Evolutionary conservation across 2,888 invertebrate genomes (phyloP).

Genomic region (Megamerina dolium): DNA sequence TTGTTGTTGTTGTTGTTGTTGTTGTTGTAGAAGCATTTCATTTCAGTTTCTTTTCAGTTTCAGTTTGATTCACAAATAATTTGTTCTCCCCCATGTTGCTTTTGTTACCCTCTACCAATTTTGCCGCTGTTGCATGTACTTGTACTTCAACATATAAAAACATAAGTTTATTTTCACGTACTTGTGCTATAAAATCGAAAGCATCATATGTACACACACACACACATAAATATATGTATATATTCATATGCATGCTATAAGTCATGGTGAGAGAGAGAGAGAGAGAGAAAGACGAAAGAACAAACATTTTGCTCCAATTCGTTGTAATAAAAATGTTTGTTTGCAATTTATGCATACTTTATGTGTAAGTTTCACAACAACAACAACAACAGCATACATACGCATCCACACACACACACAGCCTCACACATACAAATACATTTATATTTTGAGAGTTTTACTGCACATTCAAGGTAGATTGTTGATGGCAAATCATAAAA

Average conservation of each 20-base stretch:
- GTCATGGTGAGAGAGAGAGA: neutral
- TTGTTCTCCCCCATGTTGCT: too few relatives aligned
- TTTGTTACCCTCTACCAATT: too few relatives aligned
- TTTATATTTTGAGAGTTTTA: too few relatives aligned
- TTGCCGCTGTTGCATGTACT: too few relatives aligned
- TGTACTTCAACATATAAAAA: too few relatives aligned
- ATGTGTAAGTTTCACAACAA: neutral
- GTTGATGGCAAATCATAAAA: conserved; percentile 24
- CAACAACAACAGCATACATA: neutral
- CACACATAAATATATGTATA: neutral
- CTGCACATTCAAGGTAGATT: neutral
- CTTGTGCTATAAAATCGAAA: conserved; percentile 5
- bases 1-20: too few relatives aligned
- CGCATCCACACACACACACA: neutral
- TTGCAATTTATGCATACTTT: neutral
- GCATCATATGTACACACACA: neutral
- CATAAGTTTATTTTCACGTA: neutral
- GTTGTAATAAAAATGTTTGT: neutral
- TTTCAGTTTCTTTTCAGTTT: too few relatives aligned
- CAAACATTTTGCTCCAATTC: neutral
- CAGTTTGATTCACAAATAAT: too few relatives aligned
- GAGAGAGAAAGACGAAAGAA: neutral
- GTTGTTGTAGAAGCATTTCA: too few relatives aligned
- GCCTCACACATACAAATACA: neutral
- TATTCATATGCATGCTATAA: neutral